Evolutionary conservation across 2,888 invertebrate species (phyloP).

Genomic region (Drosophila differens): DNA sequence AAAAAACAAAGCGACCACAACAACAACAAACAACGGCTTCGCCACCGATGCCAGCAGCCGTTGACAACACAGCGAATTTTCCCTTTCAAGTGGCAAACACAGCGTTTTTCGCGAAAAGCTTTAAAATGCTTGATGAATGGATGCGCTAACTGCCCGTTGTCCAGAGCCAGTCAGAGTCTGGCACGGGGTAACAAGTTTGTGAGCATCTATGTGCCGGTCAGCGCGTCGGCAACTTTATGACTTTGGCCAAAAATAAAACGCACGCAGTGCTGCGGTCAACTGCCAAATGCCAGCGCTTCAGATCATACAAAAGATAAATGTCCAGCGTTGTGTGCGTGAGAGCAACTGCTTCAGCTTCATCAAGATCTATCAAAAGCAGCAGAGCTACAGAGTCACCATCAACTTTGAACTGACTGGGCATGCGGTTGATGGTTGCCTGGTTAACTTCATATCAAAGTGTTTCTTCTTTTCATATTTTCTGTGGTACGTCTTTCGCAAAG

Average conservation of each 20-base stretch:
- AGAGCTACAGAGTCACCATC: slow-evolving; percentile 36
- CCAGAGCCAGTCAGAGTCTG: slow-evolving; percentile 29
- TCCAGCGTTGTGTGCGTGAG: slow-evolving; percentile 63
- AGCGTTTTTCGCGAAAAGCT: slow-evolving; percentile 76
- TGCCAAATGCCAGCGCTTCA: slow-evolving; percentile 46
- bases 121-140: slow-evolving; percentile 72
- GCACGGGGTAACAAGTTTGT: slow-evolving; percentile 66
- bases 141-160: slow-evolving; percentile 64
- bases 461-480: slow-evolving; percentile 16
- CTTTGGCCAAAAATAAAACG: slow-evolving; percentile 77
- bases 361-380: slow-evolving; percentile 46
- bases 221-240: slow-evolving; percentile 64
- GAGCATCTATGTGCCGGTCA: slow-evolving; percentile 61
- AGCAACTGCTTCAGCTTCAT: slow-evolving; percentile 41
- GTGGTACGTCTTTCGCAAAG: slow-evolving; percentile 17
- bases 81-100: slow-evolving; percentile 68
- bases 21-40: slow-evolving; percentile 20
- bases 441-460: slow-evolving; percentile 48
- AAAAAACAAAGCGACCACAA: slow-evolving; percentile 20
- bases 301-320: slow-evolving; percentile 65
- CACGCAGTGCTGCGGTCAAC: slow-evolving; percentile 71
- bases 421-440: slow-evolving; percentile 24
- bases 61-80: slow-evolving; percentile 57
- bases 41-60: slow-evolving; percentile 13
- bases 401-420: slow-evolving; percentile 70